Conservation (phyloP, 2,888 invertebrate genomes). For the Aquatica leii region DNA sequence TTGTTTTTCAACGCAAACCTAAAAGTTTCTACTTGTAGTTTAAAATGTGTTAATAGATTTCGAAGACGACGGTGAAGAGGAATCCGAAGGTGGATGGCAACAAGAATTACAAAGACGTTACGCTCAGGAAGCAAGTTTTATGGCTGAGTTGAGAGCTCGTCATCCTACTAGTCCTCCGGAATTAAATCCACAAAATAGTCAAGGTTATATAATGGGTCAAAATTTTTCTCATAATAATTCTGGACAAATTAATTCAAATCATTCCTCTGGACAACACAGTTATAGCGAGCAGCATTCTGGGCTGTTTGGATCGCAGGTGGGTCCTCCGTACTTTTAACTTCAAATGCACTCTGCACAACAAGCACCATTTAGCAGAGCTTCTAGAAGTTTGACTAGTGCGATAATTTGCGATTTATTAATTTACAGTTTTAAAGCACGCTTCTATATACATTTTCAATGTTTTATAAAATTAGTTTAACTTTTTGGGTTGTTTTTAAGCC, state of each 20-base stretch:
- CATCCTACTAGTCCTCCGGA: conserved; percentile 60
- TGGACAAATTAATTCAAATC: conserved; percentile 37
- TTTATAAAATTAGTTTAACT: conserved; percentile 21
- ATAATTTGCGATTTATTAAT: conserved; percentile 18
- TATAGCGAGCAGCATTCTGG: conserved; percentile 47
- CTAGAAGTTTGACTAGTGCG: conserved; percentile 18
- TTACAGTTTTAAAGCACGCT: conserved; percentile 22
- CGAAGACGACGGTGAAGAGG: conserved; percentile 74
- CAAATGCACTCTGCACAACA: conserved; percentile 25
- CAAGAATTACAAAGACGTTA: conserved; percentile 67
- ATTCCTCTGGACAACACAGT: conserved; percentile 48
- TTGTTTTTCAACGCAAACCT: too few species aligned
- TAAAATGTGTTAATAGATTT: conserved; percentile 74
- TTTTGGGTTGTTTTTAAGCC: conserved; percentile 33
- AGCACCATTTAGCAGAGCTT: conserved; percentile 25
- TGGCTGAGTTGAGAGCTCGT: conserved; percentile 65
- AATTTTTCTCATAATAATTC: conserved; percentile 40
- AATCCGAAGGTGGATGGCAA: conserved; percentile 66
- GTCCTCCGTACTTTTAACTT: conserved; percentile 41
- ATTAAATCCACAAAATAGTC: conserved; percentile 50
- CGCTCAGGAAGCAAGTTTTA: conserved; percentile 67
- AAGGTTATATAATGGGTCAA: conserved; percentile 49
- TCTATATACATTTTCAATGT: conserved; percentile 14
- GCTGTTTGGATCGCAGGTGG: conserved; percentile 50
- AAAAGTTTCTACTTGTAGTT: too few species aligned